Base-by-base conservation (phyloP, 1,140 invertebrate genomes). In the Pantala flavescens region DNA sequence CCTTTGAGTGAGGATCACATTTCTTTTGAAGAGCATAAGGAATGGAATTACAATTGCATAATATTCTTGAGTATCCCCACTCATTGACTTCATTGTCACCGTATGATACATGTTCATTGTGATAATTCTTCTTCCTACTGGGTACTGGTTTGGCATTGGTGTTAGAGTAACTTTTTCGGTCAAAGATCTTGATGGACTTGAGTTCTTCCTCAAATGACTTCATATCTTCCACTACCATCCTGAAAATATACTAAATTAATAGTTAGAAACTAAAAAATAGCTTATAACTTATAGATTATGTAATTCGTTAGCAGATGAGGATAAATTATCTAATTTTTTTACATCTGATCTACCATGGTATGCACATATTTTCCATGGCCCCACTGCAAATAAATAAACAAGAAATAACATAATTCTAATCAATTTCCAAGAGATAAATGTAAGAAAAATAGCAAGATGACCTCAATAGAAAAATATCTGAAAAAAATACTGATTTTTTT, bases 201-300 rank as follows among this genome's bases (percentile, higher is more conserved):
- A 63, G 49, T 63, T 63, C 49, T 63, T 63, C 49, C n/a, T 63
- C 49, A 63, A 16, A 63, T 16, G 49, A 63, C n/a, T 63, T 63
- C 49, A 63, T 63, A 21, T 63, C 49, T 63, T 63, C 49, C 2
- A 63, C 49, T 7, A 63, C 49, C 49, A 63, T 63, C n/a, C 49
- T 63, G 49, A 21, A 63, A 63, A 63, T 19, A 63, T 63, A 7
- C 5, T 63, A 63, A 63, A 63, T 7, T 9, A 36, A 9, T 9
- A 5, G 9, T 36, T 36, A 36, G 28, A 9, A 36, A 36, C 9
- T 36, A 9, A 5, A 2, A 36, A 36, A n/a, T 36, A 5, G 9
- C 28, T 36, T 36, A 2, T 36, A 36, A 2, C 28, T 5, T 9
- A 5, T 2, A 36, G 28, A 36, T 9, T 9, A 36, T 36, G 3